Base-by-base conservation (phyloP, 2,797 vertebrate genomes). In the Aeoliscus strigatus region DNA sequence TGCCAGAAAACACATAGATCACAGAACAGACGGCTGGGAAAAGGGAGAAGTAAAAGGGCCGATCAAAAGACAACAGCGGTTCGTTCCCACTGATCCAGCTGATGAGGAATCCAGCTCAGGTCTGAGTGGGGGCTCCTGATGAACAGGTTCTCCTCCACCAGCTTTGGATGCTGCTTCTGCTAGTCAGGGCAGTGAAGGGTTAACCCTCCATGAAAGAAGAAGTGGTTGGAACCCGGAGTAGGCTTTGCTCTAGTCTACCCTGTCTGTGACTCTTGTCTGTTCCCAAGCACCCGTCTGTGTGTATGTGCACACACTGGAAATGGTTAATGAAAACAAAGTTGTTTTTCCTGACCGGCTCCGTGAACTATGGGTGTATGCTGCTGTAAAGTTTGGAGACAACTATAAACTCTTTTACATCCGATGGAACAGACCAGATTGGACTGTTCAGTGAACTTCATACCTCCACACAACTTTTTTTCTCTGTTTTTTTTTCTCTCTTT, bases 1-100 rank as follows among this genome's bases (percentile, higher is more conserved):
- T 79, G 78, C 81, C 82, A 87, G 81, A 85, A 68, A 63, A 84
- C 56, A 80, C 79, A 79, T 32, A 64, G 52, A 83, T 81, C 66
- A 79, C 62, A 67, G 49, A 53, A 25, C 36, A 65, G 52, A 33
- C 53, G 34, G 53, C 48, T 52, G 59, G 44, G 12, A 44, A 41
- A 58, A 46, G 24, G 26, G 28, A 28, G 32, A 45, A 46, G 40
- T 59, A 73, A 66, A 36, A 49, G 43, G 39, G 55, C 40, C 60
- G 44, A 38, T 35, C 43, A 49, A 46, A 53, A 61, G 40, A 34
- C 40, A 49, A 52, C 31, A 27, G 21, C 15, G 18, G 10, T 41
- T 62, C 16, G 43, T 71, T 77, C 62, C 55, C 25, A 52, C 31
- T 49, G 24, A 38, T 46, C 34, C 13, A 15, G 21, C 27, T 21